phyloP scores from a whole-genome alignment of 1,140 invertebrate genomes.

The Drosophila gunungcola region DNA sequence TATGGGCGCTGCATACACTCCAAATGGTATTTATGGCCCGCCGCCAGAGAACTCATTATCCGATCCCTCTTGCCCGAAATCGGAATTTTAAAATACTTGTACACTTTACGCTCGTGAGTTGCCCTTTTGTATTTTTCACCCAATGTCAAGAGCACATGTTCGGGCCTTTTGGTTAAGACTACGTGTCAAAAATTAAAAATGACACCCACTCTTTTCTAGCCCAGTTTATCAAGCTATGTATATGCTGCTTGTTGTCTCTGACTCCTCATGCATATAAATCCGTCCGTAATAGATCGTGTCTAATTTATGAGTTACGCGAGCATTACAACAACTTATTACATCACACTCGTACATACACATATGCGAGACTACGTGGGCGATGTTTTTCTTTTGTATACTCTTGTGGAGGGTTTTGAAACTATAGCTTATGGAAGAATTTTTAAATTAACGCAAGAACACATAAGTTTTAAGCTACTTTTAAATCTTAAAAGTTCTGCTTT shows the following conservation, averaged over 20 bases:
- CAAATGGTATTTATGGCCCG: slow-evolving; percentile 61
- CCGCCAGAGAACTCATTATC: slow-evolving; percentile 65
- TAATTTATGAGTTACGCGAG: slow-evolving; percentile 65
- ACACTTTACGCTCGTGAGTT: slow-evolving; percentile 23
- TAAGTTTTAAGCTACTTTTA: too few species aligned
- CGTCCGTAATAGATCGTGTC: slow-evolving; percentile 71
- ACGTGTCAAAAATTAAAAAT: slow-evolving; percentile 82
- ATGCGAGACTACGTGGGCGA: slow-evolving; percentile 38
- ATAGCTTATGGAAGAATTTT: too few species aligned
- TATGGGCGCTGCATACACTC: slow-evolving; percentile 37
- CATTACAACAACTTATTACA: slow-evolving; percentile 60
- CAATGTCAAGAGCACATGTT: slow-evolving; percentile 72
- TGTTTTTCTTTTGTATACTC: slow-evolving; percentile 5
- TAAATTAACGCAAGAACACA: too few species aligned
- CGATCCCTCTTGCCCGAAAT: slow-evolving; percentile 22
- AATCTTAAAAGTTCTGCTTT: too few species aligned
- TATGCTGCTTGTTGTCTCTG: slow-evolving; percentile 23
- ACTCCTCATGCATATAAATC: slow-evolving; percentile 56
- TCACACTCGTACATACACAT: slow-evolving; percentile 11
- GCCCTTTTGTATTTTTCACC: slow-evolving; percentile 18
- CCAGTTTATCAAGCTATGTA: slow-evolving; percentile 47
- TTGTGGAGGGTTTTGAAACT: not conserved
- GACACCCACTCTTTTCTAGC: slow-evolving; percentile 15
- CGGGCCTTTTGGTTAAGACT: slow-evolving; percentile 32
- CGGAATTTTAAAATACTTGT: slow-evolving; percentile 67